Base-by-base conservation (phyloP, 2,113 vertebrate species). In the Pollimyrus isidori region DNA sequence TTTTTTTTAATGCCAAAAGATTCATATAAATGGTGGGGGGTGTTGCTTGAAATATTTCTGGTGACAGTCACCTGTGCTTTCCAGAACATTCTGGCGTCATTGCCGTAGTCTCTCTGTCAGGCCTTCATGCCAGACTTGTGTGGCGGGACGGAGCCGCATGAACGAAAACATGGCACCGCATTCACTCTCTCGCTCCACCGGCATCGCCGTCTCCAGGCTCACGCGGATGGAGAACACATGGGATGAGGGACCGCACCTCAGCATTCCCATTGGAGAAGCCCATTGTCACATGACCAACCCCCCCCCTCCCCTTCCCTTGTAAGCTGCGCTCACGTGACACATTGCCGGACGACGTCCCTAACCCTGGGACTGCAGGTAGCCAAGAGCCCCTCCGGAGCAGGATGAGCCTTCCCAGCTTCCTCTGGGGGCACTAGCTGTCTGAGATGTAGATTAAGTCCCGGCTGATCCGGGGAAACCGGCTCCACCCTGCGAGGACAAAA, bases 401-500 rank as follows among this genome's bases (percentile, higher is more conserved):
- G 26, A 87, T 21, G 49, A 9, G 35, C 35, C 35, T 87, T 30
- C 19, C 7, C 53, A 7, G 30, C 35, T 9, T 45, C 86, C 19
- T 30, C 49, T 15, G 42, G 84, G 87, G 39, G 26, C 49, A 17
- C 49, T 56, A 30, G 65, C 76, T 73, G 93, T 93, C 93, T 93
- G 93, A 94, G 94, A 94, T 93, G 90, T 58, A 46, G 91, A 93
- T 94, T 96, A 95, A 96, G 94, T 94, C 93, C 88, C 53, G 92
- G 92, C 94, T 95, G 95, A 96, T 94, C 94, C 93, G 91, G 88
- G 80, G 92, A 91, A 94, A 91, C 89, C 92, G 91, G 21, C 21
- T 92, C 94, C 94, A 93, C 91, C 91, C 91, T 30, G 91, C 91
- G 93, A 93, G 90, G 91, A 91, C 93, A 93, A 96, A 96, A 96